phyloP scores from a whole-genome alignment of 2,888 invertebrate species.

The Blastobasis lacticolella region DNA sequence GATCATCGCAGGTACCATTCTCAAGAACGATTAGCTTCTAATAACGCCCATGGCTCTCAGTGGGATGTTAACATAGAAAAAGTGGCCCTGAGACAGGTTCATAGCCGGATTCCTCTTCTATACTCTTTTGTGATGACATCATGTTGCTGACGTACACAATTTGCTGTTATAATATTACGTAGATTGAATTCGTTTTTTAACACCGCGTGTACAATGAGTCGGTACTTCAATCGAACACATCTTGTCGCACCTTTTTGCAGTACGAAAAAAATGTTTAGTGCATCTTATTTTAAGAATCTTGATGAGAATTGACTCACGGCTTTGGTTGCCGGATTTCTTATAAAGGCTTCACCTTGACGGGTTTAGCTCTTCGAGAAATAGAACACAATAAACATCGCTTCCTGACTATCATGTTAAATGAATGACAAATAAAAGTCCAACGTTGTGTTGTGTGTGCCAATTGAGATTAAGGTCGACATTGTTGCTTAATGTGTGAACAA shows the following conservation, averaged over 20 bases:
- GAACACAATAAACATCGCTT: conserved; percentile 32
- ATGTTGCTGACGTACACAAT: conserved; percentile 46
- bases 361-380: conserved; percentile 39
- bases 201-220: too few species aligned
- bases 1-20: conserved; percentile 27
- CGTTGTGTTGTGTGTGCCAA: conserved; percentile 37
- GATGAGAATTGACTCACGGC: conserved; percentile 10
- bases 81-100: conserved; percentile 59
- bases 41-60: conserved; percentile 27
- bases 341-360: conserved; percentile 47
- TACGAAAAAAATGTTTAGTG: neutral
- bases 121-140: conserved; percentile 52
- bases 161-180: conserved; percentile 37
- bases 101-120: conserved; percentile 61
- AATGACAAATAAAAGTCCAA: conserved; percentile 45
- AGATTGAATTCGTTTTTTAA: conserved; percentile 13
- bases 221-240: too few species aligned
- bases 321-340: conserved; percentile 27
- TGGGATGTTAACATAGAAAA: conserved; percentile 54
- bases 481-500: conserved; percentile 11
- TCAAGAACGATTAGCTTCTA: conserved; percentile 26
- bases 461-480: conserved; percentile 44
- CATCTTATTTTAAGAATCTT: conserved; percentile 1
- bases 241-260: too few species aligned
- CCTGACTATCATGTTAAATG: conserved; percentile 56